Evolutionary conservation across 2,113 vertebrate species (phyloP).

Genomic region (Xiphias gladius): DNA sequence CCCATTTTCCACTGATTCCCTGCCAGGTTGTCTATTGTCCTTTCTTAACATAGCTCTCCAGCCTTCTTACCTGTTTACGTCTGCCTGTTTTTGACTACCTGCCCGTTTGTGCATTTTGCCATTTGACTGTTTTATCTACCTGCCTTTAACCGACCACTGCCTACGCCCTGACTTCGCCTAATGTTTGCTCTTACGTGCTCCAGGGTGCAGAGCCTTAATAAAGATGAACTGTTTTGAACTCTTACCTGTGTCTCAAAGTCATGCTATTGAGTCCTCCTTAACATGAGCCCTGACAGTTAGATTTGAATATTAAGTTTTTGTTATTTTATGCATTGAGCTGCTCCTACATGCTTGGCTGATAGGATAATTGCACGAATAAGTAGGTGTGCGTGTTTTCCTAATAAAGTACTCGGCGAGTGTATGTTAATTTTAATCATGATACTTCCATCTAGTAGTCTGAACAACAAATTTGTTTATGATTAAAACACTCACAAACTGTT

Average conservation of each 20-base stretch:
- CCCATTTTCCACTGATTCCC: neutral
- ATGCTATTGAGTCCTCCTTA: neutral
- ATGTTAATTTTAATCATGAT: neutral
- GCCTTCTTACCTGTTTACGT: too few relatives aligned
- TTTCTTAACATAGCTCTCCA: too few relatives aligned
- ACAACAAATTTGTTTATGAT: neutral
- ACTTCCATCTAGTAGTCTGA: neutral
- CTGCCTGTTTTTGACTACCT: too few relatives aligned
- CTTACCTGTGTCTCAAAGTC: neutral
- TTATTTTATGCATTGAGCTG: neutral
- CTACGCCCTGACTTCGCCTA: neutral
- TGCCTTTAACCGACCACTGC: neutral
- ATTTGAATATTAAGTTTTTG: neutral
- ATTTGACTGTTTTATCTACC: neutral
- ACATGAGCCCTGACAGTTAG: neutral
- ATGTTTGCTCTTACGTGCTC: too few relatives aligned
- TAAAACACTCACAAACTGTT: neutral
- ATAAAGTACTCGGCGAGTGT: neutral
- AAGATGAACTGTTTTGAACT: neutral
- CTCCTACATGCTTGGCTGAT: neutral
- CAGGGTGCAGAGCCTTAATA: too few relatives aligned
- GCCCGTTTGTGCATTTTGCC: neutral
- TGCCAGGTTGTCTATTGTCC: too few relatives aligned
- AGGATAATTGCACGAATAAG: neutral
- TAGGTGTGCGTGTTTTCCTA: neutral